Base-by-base conservation (phyloP, 2,888 invertebrate species). In the Aplocera efformata region DNA sequence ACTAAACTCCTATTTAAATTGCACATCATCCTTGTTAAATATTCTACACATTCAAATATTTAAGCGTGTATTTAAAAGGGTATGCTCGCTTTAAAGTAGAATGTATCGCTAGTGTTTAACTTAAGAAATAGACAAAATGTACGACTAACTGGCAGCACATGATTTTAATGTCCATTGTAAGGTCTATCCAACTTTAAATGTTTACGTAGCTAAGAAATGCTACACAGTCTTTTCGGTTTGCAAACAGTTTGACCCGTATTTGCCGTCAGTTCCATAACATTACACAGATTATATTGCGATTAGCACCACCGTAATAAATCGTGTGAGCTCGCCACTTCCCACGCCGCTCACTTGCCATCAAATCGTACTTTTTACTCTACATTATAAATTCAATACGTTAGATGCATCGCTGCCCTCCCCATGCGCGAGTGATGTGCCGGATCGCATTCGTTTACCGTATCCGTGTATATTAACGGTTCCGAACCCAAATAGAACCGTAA, bases 341-440 rank as follows among this genome's bases (percentile, higher is more conserved):
- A 88, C 86, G 86, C 72, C 59, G 63, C 47, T 50, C 71, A 76
- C 56, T 42, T 48, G 58, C 67, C 85, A 72, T 74, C 78, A 79
- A 85, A 84, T 85, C 73, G 72, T 68, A 65, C 73, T 79, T 78
- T 75, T 79, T 74, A 67, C 61, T 67, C 50, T 46, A 63, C 63
- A 70, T 72, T 73, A 77, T 68, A 71, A 72, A 79, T 82, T 81
- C 79, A 78, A 78, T 82, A 79, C 70, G 64, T 78, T 62, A 59
- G 61, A 72, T 75, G 85, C 82, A 70, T 73, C 82, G 79, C 69
- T 84, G 85, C 75, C 30, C 55, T 74, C 65, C 80, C 79, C 72
- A 40, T 32, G 10, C 10, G 10, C 24, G 33, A 40, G 40, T 36
- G 45, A 33, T 41, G 45, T 40, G 13, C 21, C 31, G n/a, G 6